Percentiles rank a stretch among this genome's conserved stretches.
Evolutionary conservation across 2,888 invertebrate genomes (phyloP).

Genomic region (Eupithecia abbreviata): DNA sequence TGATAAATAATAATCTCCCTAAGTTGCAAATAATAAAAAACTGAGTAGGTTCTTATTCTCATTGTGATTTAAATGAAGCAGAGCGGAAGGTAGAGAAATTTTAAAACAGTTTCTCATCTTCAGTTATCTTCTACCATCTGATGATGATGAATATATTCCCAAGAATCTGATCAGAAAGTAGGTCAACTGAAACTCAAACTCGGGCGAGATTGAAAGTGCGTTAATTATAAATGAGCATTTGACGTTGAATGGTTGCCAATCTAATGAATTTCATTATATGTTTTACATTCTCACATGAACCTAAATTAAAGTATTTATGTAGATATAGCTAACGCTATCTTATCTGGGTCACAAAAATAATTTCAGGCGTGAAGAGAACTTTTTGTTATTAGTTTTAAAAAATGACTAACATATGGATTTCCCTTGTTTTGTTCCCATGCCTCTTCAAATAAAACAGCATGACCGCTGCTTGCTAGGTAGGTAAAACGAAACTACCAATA

Average conservation of each 20-base stretch:
- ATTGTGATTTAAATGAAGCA: neutral
- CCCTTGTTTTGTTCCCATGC: neutral
- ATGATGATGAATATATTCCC: conserved; percentile 1
- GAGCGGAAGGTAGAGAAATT: neutral
- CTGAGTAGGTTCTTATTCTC: neutral
- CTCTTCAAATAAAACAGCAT: neutral
- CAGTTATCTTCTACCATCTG: neutral
- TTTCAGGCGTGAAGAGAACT: no score
- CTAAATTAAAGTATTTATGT: neutral
- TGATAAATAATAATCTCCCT: neutral
- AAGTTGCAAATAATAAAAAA: neutral
- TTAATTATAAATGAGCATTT: conserved; percentile 57
- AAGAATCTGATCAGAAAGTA: conserved; percentile 20
- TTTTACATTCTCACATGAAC: conserved; percentile 24
- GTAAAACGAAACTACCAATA: neutral
- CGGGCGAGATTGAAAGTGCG: conserved; percentile 37
- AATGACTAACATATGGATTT: no score
- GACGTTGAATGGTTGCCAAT: conserved; percentile 62
- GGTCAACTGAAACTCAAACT: conserved; percentile 27
- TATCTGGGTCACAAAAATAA: neutral
- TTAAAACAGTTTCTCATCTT: neutral
- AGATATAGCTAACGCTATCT: neutral
- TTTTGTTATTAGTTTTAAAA: no score
- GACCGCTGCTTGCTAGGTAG: neutral
- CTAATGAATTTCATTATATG: conserved; percentile 40